Conservation (phyloP, 2,113 vertebrate species). For the Strix aluco region DNA sequence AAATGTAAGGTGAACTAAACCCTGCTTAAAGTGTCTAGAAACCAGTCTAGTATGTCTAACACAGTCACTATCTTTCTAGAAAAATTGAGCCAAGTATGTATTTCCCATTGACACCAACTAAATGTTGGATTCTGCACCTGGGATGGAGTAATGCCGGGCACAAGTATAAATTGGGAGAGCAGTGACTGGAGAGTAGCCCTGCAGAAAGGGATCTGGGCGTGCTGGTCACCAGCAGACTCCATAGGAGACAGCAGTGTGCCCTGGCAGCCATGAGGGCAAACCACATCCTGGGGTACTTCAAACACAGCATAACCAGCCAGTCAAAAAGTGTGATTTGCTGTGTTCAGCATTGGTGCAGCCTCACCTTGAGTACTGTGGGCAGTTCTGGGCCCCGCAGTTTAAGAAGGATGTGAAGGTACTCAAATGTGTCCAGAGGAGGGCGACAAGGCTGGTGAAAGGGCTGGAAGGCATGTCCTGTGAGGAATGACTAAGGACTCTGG, state of each 20-base stretch:
- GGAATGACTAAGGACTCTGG: neutral
- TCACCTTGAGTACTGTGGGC: neutral
- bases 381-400: neutral
- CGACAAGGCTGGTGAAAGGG: neutral
- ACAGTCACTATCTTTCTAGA: neutral
- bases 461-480: neutral
- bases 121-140: neutral
- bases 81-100: neutral
- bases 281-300: neutral
- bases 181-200: neutral
- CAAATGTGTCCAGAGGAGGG: neutral
- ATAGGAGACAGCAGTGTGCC: neutral
- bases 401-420: neutral
- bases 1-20: neutral
- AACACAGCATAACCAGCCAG: neutral
- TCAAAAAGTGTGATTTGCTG: rapidly evolving
- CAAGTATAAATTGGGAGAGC: neutral
- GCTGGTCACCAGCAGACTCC: neutral
- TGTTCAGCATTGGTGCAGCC: rapidly evolving
- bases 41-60: neutral
- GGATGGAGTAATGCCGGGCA: neutral
- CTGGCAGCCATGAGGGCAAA: neutral
- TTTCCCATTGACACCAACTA: neutral
- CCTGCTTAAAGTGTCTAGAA: neutral
- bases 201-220: no score